A percentile compares a stretch with the other conserved stretches of the same genome.
These are phyloP conservation scores for Pectinophora gossypiella DNA, from an alignment of 1,140 invertebrate species.

Conservation along the genomic window DNA sequence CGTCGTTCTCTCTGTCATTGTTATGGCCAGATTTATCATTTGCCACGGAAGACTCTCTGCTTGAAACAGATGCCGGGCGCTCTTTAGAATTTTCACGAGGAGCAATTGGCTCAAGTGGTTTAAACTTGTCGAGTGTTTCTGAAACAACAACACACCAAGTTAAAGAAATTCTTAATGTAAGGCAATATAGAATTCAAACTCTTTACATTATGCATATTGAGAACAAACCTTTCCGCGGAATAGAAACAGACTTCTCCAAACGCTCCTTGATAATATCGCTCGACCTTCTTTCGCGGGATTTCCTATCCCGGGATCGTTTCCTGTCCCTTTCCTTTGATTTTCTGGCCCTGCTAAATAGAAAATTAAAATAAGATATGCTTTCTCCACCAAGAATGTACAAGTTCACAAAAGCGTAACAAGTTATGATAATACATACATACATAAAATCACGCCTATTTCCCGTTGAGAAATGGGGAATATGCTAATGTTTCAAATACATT, in stretches of 20 bases:
- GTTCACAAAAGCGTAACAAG: too few relatives aligned
- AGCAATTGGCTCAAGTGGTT: slow-evolving; percentile 46
- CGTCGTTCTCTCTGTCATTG: slow-evolving; percentile 24
- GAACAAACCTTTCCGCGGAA: slow-evolving; percentile 55
- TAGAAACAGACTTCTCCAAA: slow-evolving; percentile 65
- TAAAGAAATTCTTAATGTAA: too few relatives aligned
- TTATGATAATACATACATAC: too few relatives aligned
- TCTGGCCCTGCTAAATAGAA: neutral
- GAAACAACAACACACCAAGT: too few relatives aligned
- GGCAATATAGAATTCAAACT: too few relatives aligned
- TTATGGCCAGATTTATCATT: slow-evolving; percentile 43
- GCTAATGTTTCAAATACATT: too few relatives aligned
- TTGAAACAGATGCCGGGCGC: slow-evolving; percentile 61
- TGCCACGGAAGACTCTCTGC: slow-evolving; percentile 66
- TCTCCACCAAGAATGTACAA: too few relatives aligned
- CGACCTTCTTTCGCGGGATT: slow-evolving; percentile 60
- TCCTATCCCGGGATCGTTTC: slow-evolving; percentile 56
- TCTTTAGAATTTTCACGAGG: slow-evolving; percentile 55
- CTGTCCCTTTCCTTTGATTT: slow-evolving; percentile 34
- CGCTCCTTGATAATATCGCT: slow-evolving; percentile 66
- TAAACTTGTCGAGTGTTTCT: slow-evolving; percentile 55
- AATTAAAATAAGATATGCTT: too few relatives aligned
- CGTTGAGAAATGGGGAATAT: too few relatives aligned
- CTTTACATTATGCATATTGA: too few relatives aligned
- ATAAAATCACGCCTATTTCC: too few relatives aligned